phyloP scores from a whole-genome alignment of 2,113 vertebrate genomes.

The Camelus bactrianus region DNA sequence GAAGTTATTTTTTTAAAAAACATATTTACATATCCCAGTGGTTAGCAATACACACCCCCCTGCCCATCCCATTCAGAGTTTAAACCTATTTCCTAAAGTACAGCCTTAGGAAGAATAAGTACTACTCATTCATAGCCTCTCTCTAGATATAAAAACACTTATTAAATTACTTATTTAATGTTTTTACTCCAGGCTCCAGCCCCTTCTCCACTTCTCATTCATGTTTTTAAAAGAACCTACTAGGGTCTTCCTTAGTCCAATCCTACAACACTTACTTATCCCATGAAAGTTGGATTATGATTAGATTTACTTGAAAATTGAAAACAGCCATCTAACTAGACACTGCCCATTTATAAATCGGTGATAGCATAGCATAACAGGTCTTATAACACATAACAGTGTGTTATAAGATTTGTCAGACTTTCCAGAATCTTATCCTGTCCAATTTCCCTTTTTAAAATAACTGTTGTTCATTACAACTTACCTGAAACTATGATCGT shows the following conservation, averaged over 20 bases:
- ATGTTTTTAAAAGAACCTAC: not conserved
- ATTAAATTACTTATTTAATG: not conserved
- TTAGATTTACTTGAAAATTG: conserved; percentile 19
- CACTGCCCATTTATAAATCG: not conserved
- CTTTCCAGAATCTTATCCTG: conserved; percentile 15
- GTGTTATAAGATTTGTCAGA: not conserved
- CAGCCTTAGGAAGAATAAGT: not conserved
- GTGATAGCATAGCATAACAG: not conserved
- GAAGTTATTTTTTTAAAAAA: conserved; percentile 16
- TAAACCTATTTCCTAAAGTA: conserved; percentile 29
- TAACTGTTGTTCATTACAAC: not conserved
- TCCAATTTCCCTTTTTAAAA: not conserved
- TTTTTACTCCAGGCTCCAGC: not conserved
- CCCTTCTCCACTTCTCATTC: not conserved
- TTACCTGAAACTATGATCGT: not conserved
- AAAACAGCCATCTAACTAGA: conserved; percentile 12
- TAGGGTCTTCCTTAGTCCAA: not conserved
- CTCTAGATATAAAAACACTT: not conserved
- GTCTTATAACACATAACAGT: not conserved
- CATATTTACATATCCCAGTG: not conserved
- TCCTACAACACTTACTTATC: not conserved
- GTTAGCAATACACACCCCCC: not conserved
- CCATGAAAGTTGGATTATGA: not conserved
- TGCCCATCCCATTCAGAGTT: not conserved
- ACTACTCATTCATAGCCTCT: not conserved